phyloP scores from a whole-genome alignment of 2,888 invertebrate genomes.

The Dynastes hyllus region DNA sequence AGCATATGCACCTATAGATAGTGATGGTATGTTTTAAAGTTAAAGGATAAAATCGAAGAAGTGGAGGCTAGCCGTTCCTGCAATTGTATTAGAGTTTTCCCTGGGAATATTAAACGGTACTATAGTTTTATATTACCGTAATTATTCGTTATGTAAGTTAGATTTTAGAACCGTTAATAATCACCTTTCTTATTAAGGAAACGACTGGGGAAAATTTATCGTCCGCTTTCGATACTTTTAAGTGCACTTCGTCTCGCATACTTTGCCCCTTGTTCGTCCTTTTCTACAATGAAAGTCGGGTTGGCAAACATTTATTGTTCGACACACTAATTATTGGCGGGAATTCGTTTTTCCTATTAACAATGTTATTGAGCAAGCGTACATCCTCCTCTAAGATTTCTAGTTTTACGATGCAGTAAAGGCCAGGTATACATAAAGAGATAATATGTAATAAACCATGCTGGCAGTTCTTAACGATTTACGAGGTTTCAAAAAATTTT shows the following conservation, averaged over 20 bases:
- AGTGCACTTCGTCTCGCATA: background rate
- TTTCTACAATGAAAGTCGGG: background rate
- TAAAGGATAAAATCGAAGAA: background rate
- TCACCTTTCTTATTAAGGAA: conserved; percentile 32
- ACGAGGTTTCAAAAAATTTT: too few species aligned
- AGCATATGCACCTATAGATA: background rate
- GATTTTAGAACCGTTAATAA: conserved; percentile 31
- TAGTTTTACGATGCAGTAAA: background rate
- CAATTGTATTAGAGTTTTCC: conserved; percentile 12
- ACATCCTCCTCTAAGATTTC: background rate
- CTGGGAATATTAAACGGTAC: conserved; percentile 29
- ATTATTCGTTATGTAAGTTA: conserved; percentile 39
- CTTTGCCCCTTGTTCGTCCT: background rate
- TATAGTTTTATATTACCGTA: conserved; percentile 36
- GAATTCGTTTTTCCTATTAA: conserved; percentile 18
- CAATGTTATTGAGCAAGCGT: background rate
- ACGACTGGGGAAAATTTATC: conserved; percentile 25
- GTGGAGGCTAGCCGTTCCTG: background rate
- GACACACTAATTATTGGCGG: conserved; percentile 19
- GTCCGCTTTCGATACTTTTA: conserved; percentile 10
- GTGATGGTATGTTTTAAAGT: background rate
- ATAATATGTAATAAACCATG: too few species aligned
- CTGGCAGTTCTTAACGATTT: too few species aligned
- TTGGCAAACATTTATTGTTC: background rate
- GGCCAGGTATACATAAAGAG: too few species aligned